Conservation (phyloP, 1,140 invertebrate genomes). For the Trichonephila clavipes region DNA sequence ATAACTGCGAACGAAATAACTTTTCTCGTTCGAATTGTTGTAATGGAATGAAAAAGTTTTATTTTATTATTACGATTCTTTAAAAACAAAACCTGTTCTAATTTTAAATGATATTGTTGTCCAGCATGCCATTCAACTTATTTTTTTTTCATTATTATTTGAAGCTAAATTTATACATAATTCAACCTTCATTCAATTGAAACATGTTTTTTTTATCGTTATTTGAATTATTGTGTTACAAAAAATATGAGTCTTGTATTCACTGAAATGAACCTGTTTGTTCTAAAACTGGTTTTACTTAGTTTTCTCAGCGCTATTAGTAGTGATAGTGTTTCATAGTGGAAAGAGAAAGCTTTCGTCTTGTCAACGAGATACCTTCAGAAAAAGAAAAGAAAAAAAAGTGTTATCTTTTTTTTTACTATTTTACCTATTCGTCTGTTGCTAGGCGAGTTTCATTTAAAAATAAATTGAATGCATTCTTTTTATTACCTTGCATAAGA, state of each 20-base stretch:
- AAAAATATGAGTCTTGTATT: neutral
- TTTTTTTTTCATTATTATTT: too few relatives aligned
- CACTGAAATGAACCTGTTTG: neutral
- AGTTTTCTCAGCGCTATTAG: neutral
- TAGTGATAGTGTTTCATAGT: neutral
- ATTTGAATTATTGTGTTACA: neutral
- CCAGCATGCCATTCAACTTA: too few relatives aligned
- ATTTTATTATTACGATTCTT: too few relatives aligned
- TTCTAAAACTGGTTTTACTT: slow-evolving; percentile 20
- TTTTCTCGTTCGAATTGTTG: too few relatives aligned
- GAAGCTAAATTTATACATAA: neutral
- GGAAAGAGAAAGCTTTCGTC: neutral
- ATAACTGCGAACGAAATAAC: too few relatives aligned
- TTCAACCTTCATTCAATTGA: neutral
- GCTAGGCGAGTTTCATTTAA: neutral
- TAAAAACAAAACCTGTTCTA: too few relatives aligned
- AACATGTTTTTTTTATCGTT: neutral
- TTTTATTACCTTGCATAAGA: too few relatives aligned
- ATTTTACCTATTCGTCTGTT: neutral
- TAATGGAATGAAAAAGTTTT: too few relatives aligned
- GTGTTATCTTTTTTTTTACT: neutral
- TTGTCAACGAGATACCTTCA: slow-evolving; percentile 10
- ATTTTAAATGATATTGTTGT: too few relatives aligned
- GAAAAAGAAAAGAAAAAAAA: too few relatives aligned
- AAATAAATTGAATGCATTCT: too few relatives aligned